phyloP scores from a whole-genome alignment of 2,797 vertebrate species.

The Cirrhinus molitorella region DNA sequence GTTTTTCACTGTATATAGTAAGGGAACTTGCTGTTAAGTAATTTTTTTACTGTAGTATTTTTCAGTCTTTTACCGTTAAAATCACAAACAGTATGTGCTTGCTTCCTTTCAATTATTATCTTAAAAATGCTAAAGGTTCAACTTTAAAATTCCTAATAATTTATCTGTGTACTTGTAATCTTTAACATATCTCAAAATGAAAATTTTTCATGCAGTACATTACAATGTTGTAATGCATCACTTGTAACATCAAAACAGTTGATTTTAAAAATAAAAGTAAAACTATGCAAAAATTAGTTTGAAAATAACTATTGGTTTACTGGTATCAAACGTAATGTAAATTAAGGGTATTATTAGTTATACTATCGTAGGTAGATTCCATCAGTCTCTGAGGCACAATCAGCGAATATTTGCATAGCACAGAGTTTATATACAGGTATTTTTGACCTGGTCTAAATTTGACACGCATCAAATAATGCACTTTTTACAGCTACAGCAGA shows the following conservation, averaged over 20 bases:
- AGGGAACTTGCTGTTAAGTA: no score
- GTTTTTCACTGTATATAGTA: no score
- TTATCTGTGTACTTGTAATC: neutral
- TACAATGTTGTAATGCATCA: neutral
- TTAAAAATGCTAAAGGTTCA: no score
- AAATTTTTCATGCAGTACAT: neutral
- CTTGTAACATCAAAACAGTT: neutral
- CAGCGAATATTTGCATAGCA: neutral
- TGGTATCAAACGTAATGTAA: neutral
- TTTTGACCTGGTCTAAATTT: conserved; percentile 34
- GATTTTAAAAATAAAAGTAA: neutral
- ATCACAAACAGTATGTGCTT: neutral
- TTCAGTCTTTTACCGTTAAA: no score
- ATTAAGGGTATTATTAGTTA: no score
- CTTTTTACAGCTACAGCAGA: conserved; percentile 35
- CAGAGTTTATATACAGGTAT: neutral
- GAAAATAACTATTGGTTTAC: neutral
- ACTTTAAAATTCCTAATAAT: neutral
- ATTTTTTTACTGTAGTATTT: no score
- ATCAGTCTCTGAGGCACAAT: neutral
- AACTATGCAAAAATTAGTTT: neutral
- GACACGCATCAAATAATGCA: conserved; percentile 36
- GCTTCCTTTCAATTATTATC: neutral
- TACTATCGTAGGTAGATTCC: no score
- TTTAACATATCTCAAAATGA: neutral